Conservation (phyloP, 2,113 vertebrate species). For the Mesembrinibis cayennensis region DNA sequence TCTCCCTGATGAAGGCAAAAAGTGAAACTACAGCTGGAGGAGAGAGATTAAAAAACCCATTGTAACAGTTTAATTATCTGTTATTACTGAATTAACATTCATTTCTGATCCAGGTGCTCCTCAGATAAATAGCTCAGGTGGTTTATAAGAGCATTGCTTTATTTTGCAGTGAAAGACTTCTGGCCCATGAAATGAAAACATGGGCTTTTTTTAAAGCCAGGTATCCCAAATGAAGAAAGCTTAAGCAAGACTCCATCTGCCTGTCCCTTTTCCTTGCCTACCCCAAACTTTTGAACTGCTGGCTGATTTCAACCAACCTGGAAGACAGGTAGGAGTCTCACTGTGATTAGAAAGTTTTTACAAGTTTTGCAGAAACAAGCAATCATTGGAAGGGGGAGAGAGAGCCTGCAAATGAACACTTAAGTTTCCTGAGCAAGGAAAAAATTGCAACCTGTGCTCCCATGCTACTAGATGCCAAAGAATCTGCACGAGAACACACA, state of each 20-base stretch:
- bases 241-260: neutral
- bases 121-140: conserved; percentile 14
- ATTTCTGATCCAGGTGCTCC: conserved; percentile 36
- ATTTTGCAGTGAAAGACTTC: neutral
- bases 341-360: neutral
- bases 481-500: neutral
- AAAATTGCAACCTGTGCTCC: neutral
- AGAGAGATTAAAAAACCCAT: conserved; percentile 7
- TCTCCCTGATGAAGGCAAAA: conserved; percentile 11
- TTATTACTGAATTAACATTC: conserved; percentile 18
- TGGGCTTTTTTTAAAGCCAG: neutral
- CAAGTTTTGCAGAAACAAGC: neutral
- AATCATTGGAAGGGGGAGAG: neutral
- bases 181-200: neutral
- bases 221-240: neutral
- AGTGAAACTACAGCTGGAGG: neutral
- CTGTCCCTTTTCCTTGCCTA: neutral
- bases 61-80: conserved; percentile 27
- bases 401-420: neutral
- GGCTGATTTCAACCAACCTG: neutral
- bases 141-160: neutral
- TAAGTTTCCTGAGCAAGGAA: neutral
- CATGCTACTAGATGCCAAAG: neutral
- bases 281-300: neutral
- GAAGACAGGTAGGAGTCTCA: neutral